phyloP scores from a whole-genome alignment of 2,888 invertebrate species.

The Mesorhabditis spiculigera region DNA sequence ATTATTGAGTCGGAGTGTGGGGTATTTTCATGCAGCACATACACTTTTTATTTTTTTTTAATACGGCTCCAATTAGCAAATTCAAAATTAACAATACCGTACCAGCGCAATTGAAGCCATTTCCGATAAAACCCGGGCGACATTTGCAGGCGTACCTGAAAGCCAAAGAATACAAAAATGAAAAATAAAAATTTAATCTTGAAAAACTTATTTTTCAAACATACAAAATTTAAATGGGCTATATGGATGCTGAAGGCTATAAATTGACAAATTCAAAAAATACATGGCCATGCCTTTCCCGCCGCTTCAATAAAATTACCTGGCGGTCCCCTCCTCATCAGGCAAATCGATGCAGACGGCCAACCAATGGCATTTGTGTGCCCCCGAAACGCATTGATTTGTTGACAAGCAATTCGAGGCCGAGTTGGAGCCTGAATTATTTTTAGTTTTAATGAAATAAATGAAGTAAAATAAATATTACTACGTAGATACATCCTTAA shows the following conservation, averaged over 20 bases:
- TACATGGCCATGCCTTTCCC: neutral
- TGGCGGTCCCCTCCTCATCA: constrained; percentile 31
- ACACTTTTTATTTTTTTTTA: too few species aligned
- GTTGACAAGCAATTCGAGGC: constrained; percentile 36
- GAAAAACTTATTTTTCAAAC: too few species aligned
- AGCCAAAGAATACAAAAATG: neutral
- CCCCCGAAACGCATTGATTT: constrained; percentile 35
- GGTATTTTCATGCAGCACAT: too few species aligned
- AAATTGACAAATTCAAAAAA: too few species aligned
- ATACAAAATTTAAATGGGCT: too few species aligned
- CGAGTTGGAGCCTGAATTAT: constrained; percentile 22
- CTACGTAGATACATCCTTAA: too few species aligned
- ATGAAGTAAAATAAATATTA: constrained; percentile 5
- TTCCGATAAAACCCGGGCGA: constrained; percentile 40
- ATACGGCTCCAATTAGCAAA: too few species aligned
- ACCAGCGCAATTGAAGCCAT: constrained; percentile 34
- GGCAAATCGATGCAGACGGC: constrained; percentile 42
- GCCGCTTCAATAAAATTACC: constrained; percentile 12
- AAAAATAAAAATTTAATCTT: too few species aligned
- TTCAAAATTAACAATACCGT: neutral
- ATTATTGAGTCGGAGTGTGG: too few species aligned
- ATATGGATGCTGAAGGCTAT: too few species aligned
- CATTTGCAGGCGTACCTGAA: constrained; percentile 37
- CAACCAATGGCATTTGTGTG: constrained; percentile 41
- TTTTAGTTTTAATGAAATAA: neutral